Evolutionary conservation across 2,888 invertebrate species (phyloP).

Genomic region (Chaitophorus viminalis): DNA sequence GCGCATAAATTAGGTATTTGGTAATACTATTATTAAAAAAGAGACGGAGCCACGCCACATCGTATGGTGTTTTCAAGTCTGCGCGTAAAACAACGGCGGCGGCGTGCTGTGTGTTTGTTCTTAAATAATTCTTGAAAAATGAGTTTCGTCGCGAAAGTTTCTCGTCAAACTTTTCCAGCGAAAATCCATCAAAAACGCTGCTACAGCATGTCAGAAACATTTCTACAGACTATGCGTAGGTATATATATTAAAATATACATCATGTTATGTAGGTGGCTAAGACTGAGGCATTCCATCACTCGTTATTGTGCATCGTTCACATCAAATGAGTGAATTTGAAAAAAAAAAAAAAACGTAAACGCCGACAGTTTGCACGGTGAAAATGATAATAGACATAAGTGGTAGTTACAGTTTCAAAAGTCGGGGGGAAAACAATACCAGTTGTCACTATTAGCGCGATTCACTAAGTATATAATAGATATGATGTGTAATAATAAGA

Average conservation of each 20-base stretch:
- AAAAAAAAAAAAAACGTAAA: not conserved
- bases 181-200: slow-evolving; percentile 54
- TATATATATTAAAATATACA: too few relatives aligned
- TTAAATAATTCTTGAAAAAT: slow-evolving; percentile 40
- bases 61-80: too few relatives aligned
- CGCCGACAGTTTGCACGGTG: not conserved
- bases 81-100: not conserved
- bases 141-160: not conserved
- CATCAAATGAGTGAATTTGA: not conserved
- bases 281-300: not conserved
- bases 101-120: too few relatives aligned
- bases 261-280: not conserved
- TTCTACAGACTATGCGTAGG: not conserved
- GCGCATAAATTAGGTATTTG: slow-evolving; percentile 1
- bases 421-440: too few relatives aligned
- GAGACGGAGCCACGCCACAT: not conserved
- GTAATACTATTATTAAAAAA: not conserved
- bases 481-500: too few relatives aligned
- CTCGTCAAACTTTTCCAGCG: slow-evolving; percentile 4
- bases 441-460: too few relatives aligned
- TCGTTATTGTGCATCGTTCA: not conserved
- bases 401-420: too few relatives aligned
- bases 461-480: too few relatives aligned
- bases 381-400: too few relatives aligned
- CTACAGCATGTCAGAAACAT: slow-evolving; percentile 36